Conservation (phyloP, 2,888 invertebrate genomes). For the Apeira syringaria region DNA sequence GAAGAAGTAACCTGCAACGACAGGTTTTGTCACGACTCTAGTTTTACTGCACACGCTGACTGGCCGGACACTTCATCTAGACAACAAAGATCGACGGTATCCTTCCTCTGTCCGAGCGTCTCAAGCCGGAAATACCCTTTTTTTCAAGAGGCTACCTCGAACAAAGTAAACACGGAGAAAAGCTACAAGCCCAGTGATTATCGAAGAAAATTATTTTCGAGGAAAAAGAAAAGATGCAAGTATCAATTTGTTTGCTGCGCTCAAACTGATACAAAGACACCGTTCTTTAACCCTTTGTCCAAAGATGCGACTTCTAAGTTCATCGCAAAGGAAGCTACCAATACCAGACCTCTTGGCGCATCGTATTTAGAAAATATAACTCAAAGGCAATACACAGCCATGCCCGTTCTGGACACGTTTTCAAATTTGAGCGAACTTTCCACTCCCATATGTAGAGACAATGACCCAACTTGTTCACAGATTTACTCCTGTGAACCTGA, state of each 20-base stretch:
- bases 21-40: constrained; percentile 1
- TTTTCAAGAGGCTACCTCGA: not conserved
- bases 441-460: constrained; percentile 52
- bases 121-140: not conserved
- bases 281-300: constrained; percentile 14
- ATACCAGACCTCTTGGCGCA: constrained; percentile 6
- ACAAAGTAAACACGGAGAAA: constrained; percentile 15
- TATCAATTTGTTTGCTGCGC: constrained; percentile 26
- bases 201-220: constrained; percentile 16
- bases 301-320: constrained; percentile 13
- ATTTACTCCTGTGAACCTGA: constrained; percentile 42
- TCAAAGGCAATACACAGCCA: constrained; percentile 53
- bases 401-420: constrained; percentile 35
- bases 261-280: constrained; percentile 15
- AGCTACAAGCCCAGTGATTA: constrained; percentile 1
- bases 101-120: constrained; percentile 3
- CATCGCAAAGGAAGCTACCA: constrained; percentile 4
- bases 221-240: constrained; percentile 21
- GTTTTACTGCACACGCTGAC: not conserved
- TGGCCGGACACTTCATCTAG: not conserved
- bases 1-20: constrained; percentile 5
- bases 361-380: constrained; percentile 48
- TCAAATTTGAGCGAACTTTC: constrained; percentile 55
- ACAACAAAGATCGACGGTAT: constrained; percentile 3
- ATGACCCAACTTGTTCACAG: constrained; percentile 1